A percentile compares a stretch with the other conserved stretches of the same genome.
These are phyloP conservation scores for Pseudeuparius sepicola DNA, from an alignment of 2,888 invertebrate genomes.

Conservation along the genomic window DNA sequence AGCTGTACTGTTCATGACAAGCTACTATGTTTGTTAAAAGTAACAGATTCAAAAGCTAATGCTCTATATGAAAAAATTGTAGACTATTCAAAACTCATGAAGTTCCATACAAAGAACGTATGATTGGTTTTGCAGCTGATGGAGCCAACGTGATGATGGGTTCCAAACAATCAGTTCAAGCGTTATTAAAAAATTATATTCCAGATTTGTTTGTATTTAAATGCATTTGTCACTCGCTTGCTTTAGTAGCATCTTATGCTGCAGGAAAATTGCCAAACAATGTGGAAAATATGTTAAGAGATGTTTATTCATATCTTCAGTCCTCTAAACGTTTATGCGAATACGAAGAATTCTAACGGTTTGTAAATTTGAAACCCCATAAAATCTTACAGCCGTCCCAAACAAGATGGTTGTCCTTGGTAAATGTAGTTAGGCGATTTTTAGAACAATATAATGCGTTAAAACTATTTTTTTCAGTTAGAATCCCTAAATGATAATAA, in stretches of 20 bases:
- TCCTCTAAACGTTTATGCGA: slow-evolving; percentile 3
- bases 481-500: too few species aligned
- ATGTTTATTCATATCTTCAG: slow-evolving; percentile 10
- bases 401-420: slow-evolving; percentile 8
- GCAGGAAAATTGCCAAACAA: slow-evolving; percentile 20
- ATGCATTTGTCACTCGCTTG: slow-evolving; percentile 31
- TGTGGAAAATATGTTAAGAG: slow-evolving; percentile 5
- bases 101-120: slow-evolving; percentile 9
- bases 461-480: slow-evolving; percentile 11
- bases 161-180: slow-evolving; percentile 10
- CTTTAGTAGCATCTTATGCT: slow-evolving; percentile 30
- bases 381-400: slow-evolving; percentile 4
- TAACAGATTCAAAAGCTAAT: too few species aligned
- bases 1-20: too few species aligned
- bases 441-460: slow-evolving; percentile 8
- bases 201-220: slow-evolving; percentile 16
- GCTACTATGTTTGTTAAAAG: too few species aligned
- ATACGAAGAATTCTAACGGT: slow-evolving; percentile 4
- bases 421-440: background rate
- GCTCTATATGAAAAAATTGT: too few species aligned
- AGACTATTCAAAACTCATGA: slow-evolving; percentile 5
- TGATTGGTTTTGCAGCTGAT: slow-evolving; percentile 15
- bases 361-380: slow-evolving; percentile 7
- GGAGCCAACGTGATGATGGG: slow-evolving; percentile 17
- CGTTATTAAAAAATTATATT: slow-evolving; percentile 13